phyloP scores from a whole-genome alignment of 2,888 invertebrate species.

The Tetragonisca angustula region DNA sequence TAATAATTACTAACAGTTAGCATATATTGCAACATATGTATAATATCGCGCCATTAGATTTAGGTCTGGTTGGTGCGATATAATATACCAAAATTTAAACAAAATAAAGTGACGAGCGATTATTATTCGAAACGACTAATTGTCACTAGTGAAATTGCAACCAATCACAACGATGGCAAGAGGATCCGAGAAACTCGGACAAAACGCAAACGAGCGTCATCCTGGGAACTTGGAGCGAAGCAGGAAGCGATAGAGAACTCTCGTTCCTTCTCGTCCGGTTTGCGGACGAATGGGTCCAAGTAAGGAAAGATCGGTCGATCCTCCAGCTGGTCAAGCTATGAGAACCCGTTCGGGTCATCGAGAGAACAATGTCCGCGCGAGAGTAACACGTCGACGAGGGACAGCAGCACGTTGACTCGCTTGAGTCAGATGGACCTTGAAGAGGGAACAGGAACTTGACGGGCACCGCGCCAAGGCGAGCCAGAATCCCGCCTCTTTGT shows the following conservation, averaged over 20 bases:
- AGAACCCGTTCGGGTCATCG: constrained; percentile 26
- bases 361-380: constrained; percentile 35
- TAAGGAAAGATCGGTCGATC: constrained; percentile 1
- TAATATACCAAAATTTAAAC: too few relatives aligned
- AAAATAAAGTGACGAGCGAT: too few relatives aligned
- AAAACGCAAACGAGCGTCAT: neutral
- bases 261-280: neutral
- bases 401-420: constrained; percentile 71
- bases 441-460: constrained; percentile 77
- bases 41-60: too few relatives aligned
- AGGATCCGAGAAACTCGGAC: neutral
- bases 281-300: too few relatives aligned
- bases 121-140: too few relatives aligned
- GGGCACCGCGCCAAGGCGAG: constrained; percentile 73
- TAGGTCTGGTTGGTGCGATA: too few relatives aligned
- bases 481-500: constrained; percentile 67
- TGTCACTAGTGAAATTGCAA: too few relatives aligned
- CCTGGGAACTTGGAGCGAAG: neutral
- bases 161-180: too few relatives aligned
- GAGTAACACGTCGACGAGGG: constrained; percentile 44
- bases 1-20: too few relatives aligned
- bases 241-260: neutral
- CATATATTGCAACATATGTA: too few relatives aligned
- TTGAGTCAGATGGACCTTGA: constrained; percentile 74
- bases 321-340: constrained; percentile 20